Evolutionary conservation across 2,797 vertebrate genomes (phyloP).

Genomic region (Lagorchestes hirsutus): DNA sequence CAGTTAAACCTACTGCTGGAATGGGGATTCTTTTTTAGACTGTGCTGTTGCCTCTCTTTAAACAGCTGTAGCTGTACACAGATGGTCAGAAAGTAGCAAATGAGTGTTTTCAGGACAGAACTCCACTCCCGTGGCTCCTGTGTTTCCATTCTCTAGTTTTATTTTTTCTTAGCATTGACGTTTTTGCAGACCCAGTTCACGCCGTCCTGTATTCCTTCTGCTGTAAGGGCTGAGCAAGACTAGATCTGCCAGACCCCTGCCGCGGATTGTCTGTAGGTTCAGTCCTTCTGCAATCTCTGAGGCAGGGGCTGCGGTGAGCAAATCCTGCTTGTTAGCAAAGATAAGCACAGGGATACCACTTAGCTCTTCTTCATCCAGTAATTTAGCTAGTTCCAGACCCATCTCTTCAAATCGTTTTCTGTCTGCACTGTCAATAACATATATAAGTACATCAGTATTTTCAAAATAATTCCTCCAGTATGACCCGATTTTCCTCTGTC

Average conservation of each 20-base stretch:
- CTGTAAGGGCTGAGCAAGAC: conserved; percentile 98
- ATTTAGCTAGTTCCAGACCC: conserved; percentile 93
- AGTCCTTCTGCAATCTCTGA: conserved; percentile 98
- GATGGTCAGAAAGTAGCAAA: conserved; percentile 89
- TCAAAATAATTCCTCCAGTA: conserved; percentile 99
- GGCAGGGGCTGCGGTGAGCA: conserved; percentile 97
- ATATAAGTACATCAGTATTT: conserved; percentile 97
- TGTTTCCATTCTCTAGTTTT: conserved; percentile 83
- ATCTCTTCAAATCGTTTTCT: too few species aligned
- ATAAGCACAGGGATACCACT: conserved; percentile 97
- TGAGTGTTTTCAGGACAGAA: conserved; percentile 76
- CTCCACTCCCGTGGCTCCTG: conserved; percentile 83
- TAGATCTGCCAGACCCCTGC: conserved; percentile 99
- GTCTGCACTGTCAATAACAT: too few species aligned
- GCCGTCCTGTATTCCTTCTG: conserved; percentile 98
- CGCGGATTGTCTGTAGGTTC: conserved; percentile 98
- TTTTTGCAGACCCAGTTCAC: conserved; percentile 99
- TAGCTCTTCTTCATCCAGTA: conserved; percentile 97
- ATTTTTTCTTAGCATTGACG: conserved; percentile 98
- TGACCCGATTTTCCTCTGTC: conserved; percentile 98
- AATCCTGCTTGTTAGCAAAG: conserved; percentile 99
- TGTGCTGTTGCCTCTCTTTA: conserved; percentile 80
- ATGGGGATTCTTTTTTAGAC: conserved; percentile 78
- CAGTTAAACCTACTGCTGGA: conserved; percentile 86
- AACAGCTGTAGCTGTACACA: conserved; percentile 87